Base-by-base conservation (phyloP, 2,797 vertebrate species). In the Hirundo rustica region DNA sequence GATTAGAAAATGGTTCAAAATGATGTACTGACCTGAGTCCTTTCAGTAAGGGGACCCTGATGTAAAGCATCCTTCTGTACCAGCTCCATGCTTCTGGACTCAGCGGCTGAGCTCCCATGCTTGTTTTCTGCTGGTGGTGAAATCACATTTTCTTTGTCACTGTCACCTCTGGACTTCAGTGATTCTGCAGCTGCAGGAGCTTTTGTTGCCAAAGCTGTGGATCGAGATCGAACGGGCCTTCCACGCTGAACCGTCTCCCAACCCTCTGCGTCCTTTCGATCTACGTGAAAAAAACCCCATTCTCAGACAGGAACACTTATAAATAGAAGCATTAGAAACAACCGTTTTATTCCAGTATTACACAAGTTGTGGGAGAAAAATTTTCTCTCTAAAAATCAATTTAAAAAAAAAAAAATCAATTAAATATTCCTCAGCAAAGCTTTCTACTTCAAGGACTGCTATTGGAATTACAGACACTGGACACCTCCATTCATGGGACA, bases 191-290 rank as follows among this genome's bases (percentile, higher is more conserved):
- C 96, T 14, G 97, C 97, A 84, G 97, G 97, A 96, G 98, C 90
- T 96, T 99, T 99, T 65, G 98, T 94, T 48, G 98, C 96, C 91
- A 98, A 96, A 45, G 98, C 95, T 9, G 98, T 98, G 67, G 98
- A 99, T 64, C 99, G 98, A 53, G 99, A 98, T 64, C 98, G 98
- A 84, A 99, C 95, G 4, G 99, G 98, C 68, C 99, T 98, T 42
- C 99, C 99, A n/a, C 99, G 98, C 93, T 99, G 99, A 85, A 99
- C 99, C 0, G 99, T 99, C 91, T 99, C 99, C 99, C 99, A 99
- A 61, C 99, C 99, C 97, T 99, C 99, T 0, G 99, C 98, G 84
- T 99, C 99, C 92, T 98, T 99, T 62, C 98, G 98, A 91, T 98
- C 99, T 99, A 57, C 7, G 25, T 11, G 42, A 34, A 26, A 47